phyloP scores from a whole-genome alignment of 2,797 vertebrate species.

The Ctenopoma kingsleyae region DNA sequence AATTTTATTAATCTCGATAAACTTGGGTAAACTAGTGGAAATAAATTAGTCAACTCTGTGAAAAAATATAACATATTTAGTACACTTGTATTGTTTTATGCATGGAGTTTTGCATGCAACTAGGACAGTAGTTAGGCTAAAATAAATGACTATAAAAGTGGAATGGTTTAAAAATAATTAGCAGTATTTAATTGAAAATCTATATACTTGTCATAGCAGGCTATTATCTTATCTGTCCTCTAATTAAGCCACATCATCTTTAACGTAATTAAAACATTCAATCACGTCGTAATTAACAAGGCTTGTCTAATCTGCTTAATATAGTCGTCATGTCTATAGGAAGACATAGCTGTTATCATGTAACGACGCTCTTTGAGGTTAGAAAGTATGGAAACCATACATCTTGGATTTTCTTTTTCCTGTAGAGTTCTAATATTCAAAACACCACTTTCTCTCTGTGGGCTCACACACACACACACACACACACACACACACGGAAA shows the following conservation, averaged over 20 bases:
- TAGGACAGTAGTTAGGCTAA: constrained; percentile 66
- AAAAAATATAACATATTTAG: neutral
- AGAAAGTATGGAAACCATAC: constrained; percentile 17
- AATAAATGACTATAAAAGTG: constrained; percentile 84
- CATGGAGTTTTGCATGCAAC: constrained; percentile 67
- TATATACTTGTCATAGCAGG: constrained; percentile 84
- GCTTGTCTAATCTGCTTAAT: constrained; percentile 90
- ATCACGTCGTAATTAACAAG: constrained; percentile 95
- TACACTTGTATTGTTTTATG: constrained; percentile 73
- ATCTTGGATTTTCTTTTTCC: neutral
- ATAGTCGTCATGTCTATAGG: constrained; percentile 85
- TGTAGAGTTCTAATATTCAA: constrained; percentile 8
- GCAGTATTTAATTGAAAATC: constrained; percentile 83
- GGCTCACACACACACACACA: constrained; percentile 4
- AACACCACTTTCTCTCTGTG: neutral
- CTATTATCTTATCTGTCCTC: constrained; percentile 91
- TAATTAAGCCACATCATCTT: constrained; percentile 91
- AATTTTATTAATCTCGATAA: constrained; percentile 87
- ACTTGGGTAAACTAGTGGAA: constrained; percentile 83
- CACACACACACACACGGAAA: constrained; percentile 2
- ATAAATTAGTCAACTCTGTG: constrained; percentile 81
- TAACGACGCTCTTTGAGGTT: constrained; percentile 63
- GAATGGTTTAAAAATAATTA: constrained; percentile 81
- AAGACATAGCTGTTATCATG: constrained; percentile 86
- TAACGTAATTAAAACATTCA: constrained; percentile 93